Evolutionary conservation across 2,888 invertebrate species (phyloP).

Genomic region (Bellardia pandia): DNA sequence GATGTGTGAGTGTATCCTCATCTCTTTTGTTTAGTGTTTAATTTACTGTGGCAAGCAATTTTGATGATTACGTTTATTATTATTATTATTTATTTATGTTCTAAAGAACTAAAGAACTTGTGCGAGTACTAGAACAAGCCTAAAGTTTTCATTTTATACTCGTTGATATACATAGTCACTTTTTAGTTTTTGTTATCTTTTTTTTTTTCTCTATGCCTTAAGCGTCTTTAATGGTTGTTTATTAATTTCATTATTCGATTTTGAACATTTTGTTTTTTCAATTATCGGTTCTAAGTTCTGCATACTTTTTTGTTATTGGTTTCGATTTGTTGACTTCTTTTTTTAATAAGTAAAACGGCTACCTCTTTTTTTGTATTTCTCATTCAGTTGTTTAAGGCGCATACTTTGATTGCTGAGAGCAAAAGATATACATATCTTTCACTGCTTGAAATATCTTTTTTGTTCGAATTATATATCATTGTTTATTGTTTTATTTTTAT

Average conservation of each 20-base stretch:
- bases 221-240: conserved; percentile 18
- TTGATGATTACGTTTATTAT: neutral
- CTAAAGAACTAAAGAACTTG: neutral
- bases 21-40: conserved; percentile 18
- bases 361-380: conserved; percentile 66
- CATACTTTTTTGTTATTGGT: conserved; percentile 2
- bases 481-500: conserved; percentile 21
- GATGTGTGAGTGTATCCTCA: conserved; percentile 40
- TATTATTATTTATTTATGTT: conserved; percentile 2
- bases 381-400: conserved; percentile 54
- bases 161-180: conserved; percentile 13
- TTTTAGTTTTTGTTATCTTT: conserved; percentile 6
- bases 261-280: conserved; percentile 5
- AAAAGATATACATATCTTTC: conserved; percentile 4
- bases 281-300: neutral
- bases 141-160: neutral
- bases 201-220: conserved; percentile 1
- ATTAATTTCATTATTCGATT: neutral
- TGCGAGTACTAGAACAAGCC: conserved; percentile 1
- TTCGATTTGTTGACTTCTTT: neutral
- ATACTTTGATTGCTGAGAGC: conserved; percentile 45
- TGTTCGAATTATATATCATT: conserved; percentile 16
- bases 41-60: conserved; percentile 17
- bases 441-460: conserved; percentile 18
- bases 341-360: conserved; percentile 60